Percentiles rank a stretch among this genome's conserved stretches.
These are phyloP conservation scores for Lerema accius DNA, from an alignment of 1,140 invertebrate genomes.

Conservation along the genomic window DNA sequence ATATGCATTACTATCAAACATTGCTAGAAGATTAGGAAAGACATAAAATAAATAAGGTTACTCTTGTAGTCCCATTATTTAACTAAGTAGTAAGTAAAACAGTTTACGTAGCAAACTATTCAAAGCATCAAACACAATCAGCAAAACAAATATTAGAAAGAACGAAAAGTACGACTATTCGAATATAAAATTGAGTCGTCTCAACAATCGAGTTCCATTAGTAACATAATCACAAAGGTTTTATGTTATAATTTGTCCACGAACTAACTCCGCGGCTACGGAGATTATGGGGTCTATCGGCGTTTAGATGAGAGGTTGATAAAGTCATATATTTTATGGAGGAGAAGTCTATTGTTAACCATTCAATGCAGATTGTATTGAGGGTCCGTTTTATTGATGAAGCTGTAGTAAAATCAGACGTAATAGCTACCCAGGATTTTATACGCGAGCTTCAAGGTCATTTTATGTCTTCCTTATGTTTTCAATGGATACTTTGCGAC, in stretches of 20 bases:
- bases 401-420: slow-evolving; percentile 1
- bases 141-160: no score
- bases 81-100: no score
- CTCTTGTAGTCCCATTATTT: no score
- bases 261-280: slow-evolving; percentile 10
- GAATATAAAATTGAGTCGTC: no score
- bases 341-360: neutral
- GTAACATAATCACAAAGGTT: slow-evolving; percentile 5
- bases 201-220: slow-evolving; percentile 1
- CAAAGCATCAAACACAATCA: no score
- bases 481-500: neutral
- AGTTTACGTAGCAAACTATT: no score
- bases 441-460: neutral
- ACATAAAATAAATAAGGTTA: no score
- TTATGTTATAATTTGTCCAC: slow-evolving; percentile 16
- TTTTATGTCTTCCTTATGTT: slow-evolving; percentile 1
- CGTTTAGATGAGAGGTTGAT: slow-evolving; percentile 22
- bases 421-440: slow-evolving; percentile 4
- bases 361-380: slow-evolving; percentile 5
- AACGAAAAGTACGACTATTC: no score
- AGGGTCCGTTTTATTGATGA: slow-evolving; percentile 5
- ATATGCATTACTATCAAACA: no score
- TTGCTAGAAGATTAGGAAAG: no score
- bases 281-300: slow-evolving; percentile 20
- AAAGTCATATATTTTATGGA: slow-evolving; percentile 25